These are phyloP conservation scores for Melanerpes formicivorus DNA, from an alignment of 2,113 vertebrate genomes.

Conservation along the genomic window DNA sequence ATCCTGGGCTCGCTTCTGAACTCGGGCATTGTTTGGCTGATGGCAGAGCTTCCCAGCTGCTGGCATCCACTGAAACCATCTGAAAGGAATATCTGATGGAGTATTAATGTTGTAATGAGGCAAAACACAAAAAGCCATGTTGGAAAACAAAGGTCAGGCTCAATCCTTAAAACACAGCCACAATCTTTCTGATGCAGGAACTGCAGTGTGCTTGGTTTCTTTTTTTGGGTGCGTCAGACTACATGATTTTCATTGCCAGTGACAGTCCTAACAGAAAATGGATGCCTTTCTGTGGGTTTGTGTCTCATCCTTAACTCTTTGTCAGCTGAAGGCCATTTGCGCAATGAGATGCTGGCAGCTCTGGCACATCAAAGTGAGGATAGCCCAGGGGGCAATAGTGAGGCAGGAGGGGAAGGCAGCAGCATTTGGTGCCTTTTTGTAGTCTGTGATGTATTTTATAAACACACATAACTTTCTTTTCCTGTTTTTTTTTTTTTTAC, in stretches of 20 bases:
- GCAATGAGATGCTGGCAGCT: background rate
- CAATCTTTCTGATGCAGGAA: background rate
- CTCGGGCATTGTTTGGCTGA: conserved; percentile 35
- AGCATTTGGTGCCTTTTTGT: background rate
- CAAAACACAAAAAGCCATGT: conserved; percentile 38
- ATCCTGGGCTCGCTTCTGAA: conserved; percentile 43
- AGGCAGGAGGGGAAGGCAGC: background rate
- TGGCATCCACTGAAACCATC: conserved; percentile 23
- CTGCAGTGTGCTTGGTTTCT: background rate
- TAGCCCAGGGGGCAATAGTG: background rate
- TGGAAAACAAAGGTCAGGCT: conserved; percentile 57
- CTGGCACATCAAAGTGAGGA: background rate
- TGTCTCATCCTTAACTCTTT: conserved; percentile 10
- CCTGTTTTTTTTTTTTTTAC: background rate
- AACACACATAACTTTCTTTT: background rate
- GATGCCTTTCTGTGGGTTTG: background rate
- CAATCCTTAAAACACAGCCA: background rate
- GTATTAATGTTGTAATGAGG: conserved; percentile 35
- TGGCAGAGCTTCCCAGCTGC: conserved; percentile 58
- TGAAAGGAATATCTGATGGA: conserved; percentile 56
- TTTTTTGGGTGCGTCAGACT: background rate
- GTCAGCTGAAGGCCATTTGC: background rate
- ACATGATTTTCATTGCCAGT: background rate
- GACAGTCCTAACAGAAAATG: background rate
- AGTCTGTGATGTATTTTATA: background rate